These are phyloP conservation scores for Oreotrochilus melanogaster DNA, from an alignment of 2,113 vertebrate genomes.

Conservation along the genomic window DNA sequence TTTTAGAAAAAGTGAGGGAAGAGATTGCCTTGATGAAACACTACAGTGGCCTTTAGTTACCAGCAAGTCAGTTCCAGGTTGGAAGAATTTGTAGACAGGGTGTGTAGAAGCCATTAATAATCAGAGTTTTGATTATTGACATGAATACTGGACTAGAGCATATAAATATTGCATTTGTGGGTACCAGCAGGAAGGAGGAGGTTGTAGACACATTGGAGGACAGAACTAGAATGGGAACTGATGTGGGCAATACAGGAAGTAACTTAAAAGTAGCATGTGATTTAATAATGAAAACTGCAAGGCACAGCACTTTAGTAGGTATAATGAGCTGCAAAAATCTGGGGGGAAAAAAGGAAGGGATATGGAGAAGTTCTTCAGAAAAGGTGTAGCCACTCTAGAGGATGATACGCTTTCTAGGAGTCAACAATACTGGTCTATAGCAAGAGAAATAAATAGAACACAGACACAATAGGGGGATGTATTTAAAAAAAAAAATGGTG, in stretches of 20 bases:
- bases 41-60: neutral
- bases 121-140: neutral
- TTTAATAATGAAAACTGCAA: slow-evolving; percentile 18
- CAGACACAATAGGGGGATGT: neutral
- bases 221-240: neutral
- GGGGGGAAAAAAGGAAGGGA: neutral
- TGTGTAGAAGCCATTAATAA: neutral
- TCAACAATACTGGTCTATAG: neutral
- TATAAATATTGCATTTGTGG: neutral
- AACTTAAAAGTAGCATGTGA: neutral
- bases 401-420: neutral
- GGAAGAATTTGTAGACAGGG: neutral
- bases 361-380: neutral
- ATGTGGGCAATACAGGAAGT: neutral
- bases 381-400: neutral
- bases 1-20: neutral
- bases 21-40: neutral
- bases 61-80: neutral
- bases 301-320: neutral
- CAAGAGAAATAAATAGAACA: neutral
- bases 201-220: neutral
- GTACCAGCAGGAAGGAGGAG: neutral
- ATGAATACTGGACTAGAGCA: neutral
- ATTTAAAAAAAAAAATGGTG: neutral
- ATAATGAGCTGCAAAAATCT: neutral